phyloP scores from a whole-genome alignment of 1,140 invertebrate species.

The Liolophura sinensis region DNA sequence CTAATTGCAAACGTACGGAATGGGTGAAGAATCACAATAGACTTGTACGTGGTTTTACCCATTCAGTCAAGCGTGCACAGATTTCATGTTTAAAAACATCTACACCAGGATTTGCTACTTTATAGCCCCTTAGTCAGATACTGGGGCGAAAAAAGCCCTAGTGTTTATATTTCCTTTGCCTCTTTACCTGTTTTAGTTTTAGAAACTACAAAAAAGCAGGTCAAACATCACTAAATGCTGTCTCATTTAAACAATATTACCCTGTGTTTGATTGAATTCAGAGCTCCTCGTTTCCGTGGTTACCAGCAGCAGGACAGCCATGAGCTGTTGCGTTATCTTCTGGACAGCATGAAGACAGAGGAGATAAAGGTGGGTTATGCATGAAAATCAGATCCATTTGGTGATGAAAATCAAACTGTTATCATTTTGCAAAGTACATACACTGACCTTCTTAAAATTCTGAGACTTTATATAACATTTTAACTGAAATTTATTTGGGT shows the following conservation, averaged over 20 bases:
- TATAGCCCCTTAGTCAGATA: no score
- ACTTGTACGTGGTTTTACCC: no score
- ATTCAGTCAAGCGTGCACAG: no score
- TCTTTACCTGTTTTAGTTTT: not conserved
- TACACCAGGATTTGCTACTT: no score
- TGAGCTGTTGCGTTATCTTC: constrained; percentile 84
- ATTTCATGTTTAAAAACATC: no score
- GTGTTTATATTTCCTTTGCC: not conserved
- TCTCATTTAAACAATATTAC: not conserved
- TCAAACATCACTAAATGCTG: not conserved
- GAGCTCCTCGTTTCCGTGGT: constrained; percentile 81
- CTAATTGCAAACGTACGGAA: no score
- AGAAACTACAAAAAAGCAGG: not conserved
- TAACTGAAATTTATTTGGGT: not conserved
- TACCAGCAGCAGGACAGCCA: constrained; percentile 96
- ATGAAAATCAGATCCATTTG: not conserved
- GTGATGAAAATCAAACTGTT: not conserved
- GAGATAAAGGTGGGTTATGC: constrained; percentile 60
- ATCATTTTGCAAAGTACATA: not conserved
- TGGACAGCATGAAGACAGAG: constrained; percentile 78
- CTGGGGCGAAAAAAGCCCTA: no score
- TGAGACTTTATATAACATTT: not conserved
- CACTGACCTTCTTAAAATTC: not conserved
- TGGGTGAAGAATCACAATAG: no score
- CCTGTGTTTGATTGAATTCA: constrained; percentile 26